These are phyloP conservation scores for Hydropsyche betteni DNA, from an alignment of 2,888 invertebrate genomes.

Conservation along the genomic window DNA sequence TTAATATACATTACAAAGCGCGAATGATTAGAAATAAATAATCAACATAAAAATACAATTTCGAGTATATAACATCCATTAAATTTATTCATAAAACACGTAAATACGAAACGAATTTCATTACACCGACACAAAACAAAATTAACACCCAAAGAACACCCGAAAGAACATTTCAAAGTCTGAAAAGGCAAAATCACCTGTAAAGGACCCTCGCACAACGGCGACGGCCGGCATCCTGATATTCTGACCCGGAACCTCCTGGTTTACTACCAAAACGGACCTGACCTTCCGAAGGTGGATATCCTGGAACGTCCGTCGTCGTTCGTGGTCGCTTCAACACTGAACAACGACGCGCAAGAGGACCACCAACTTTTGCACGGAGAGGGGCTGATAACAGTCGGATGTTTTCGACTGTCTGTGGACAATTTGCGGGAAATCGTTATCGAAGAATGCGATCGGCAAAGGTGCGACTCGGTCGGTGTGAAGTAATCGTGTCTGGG, in stretches of 20 bases:
- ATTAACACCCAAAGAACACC: neutral
- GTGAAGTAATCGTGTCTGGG: too few relatives aligned
- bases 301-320: neutral
- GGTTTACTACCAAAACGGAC: neutral
- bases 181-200: conserved; percentile 36
- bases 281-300: neutral
- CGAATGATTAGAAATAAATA: neutral
- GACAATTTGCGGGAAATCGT: too few relatives aligned
- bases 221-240: conserved; percentile 44
- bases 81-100: too few relatives aligned
- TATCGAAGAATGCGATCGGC: too few relatives aligned
- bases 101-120: neutral
- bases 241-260: neutral
- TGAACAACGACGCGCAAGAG: neutral
- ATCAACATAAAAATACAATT: neutral
- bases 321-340: neutral
- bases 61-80: neutral
- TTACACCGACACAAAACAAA: neutral
- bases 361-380: neutral
- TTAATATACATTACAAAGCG: neutral
- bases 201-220: conserved; percentile 31
- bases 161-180: neutral
- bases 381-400: too few relatives aligned
- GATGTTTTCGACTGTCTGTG: too few relatives aligned
- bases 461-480: too few relatives aligned